phyloP scores from a whole-genome alignment of 2,888 invertebrate genomes.

The Timema cristinae region DNA sequence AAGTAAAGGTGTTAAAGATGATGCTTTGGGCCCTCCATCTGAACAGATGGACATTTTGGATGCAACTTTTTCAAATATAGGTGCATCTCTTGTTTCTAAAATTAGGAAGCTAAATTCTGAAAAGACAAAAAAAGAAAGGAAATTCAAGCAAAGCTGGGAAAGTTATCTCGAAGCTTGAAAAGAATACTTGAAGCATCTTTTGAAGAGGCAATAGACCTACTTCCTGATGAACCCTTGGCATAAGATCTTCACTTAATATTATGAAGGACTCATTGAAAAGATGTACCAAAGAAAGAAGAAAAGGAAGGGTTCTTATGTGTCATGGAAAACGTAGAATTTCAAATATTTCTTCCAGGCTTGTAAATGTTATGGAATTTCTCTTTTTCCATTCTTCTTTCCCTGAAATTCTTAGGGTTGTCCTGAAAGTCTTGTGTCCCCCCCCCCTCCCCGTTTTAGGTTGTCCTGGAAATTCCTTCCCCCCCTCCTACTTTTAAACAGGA shows the following conservation, averaged over 20 bases:
- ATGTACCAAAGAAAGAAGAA: constrained; percentile 1
- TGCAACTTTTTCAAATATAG: neutral
- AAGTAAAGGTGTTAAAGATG: no score
- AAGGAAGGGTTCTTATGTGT: neutral
- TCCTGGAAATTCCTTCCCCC: no score
- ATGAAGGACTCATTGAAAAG: neutral
- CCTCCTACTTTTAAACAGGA: no score
- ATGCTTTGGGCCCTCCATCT: no score
- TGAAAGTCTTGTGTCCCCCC: no score
- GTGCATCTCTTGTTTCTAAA: neutral
- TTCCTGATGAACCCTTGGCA: neutral
- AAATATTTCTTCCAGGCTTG: no score
- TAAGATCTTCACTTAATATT: neutral
- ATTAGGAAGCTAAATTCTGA: neutral
- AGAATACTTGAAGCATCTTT: neutral
- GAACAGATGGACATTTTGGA: neutral
- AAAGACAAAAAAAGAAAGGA: neutral
- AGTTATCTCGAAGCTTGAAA: constrained; percentile 1
- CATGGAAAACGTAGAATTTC: no score
- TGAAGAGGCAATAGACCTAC: neutral
- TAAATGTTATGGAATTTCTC: no score
- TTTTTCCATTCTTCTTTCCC: no score
- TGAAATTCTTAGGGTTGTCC: no score
- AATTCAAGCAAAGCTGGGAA: neutral
- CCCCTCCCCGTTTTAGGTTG: no score